These are phyloP conservation scores for Apis cerana DNA, from an alignment of 1,140 invertebrate genomes.

Conservation along the genomic window DNA sequence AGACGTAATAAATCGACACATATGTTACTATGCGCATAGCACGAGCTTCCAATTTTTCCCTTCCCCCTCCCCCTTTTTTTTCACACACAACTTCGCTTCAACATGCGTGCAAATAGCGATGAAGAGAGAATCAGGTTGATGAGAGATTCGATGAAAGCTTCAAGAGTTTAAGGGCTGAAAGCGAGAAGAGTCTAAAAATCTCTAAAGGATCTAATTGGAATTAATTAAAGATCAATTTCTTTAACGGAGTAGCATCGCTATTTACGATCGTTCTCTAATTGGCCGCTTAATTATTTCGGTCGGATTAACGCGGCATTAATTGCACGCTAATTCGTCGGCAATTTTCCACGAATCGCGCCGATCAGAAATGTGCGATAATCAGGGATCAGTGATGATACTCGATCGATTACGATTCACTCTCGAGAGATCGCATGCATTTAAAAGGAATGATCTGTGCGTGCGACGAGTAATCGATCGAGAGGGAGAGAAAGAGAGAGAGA, in stretches of 20 bases:
- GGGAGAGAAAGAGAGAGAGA: too few relatives aligned
- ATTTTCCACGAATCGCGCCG: conserved; percentile 26
- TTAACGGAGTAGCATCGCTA: neutral
- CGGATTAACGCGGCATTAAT: conserved; percentile 43
- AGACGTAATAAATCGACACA: conserved; percentile 24
- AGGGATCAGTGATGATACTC: too few relatives aligned
- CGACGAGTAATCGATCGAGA: conserved; percentile 1
- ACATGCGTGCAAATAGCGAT: conserved; percentile 9
- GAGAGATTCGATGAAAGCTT: neutral
- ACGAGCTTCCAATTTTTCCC: conserved; percentile 8
- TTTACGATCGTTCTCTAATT: conserved; percentile 13
- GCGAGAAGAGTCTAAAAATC: neutral
- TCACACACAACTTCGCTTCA: neutral
- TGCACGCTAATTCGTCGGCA: conserved; percentile 32
- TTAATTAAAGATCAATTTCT: neutral
- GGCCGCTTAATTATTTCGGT: neutral
- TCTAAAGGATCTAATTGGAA: neutral
- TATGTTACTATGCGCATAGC: neutral
- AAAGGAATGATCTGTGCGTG: conserved; percentile 1
- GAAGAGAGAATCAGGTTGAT: neutral
- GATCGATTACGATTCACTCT: conserved; percentile 26
- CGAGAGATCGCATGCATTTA: conserved; percentile 37
- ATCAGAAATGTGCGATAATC: conserved; percentile 2
- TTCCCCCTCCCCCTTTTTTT: too few relatives aligned
- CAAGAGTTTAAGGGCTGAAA: neutral